Base-by-base conservation (phyloP, 2,888 invertebrate genomes). In the Eupithecia abbreviata region DNA sequence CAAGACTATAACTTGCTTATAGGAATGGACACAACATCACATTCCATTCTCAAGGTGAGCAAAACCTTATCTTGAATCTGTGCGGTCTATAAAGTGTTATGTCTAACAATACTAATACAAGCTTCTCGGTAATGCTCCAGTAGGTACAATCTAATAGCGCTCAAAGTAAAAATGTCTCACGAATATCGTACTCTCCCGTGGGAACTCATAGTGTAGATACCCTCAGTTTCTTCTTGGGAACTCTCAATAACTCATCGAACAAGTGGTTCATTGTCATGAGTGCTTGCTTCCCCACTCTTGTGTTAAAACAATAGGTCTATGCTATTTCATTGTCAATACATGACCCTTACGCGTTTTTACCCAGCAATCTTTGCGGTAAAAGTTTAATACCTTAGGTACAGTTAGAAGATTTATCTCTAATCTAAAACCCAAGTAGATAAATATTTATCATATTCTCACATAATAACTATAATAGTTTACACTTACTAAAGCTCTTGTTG, bases 1-100 rank as follows among this genome's bases (percentile, higher is more conserved):
- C 6, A 66, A 7, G 42, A 42, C 15, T 42, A 15, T 42, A 42
- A 66, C 15, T 15, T 15, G 15, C 66, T 15, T 42, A 15, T 42
- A 66, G 66, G 18, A 18, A 18, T 47, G 12, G 18, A 69, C 18
- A 47, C 68, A 13, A 15, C 55, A 62, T 88, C 85, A 89, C 93
- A 93, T 93, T 93, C 93, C 91, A 86, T 88, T 91, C 86, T 86
- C 93, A 94, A 94, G 93, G 93, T 92, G 89, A 93, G 82, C 89
- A 83, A 82, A 86, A 79, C 82, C 84, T 89, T 91, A 90, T 90
- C 89, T 88, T 79, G 84, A 87, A 88, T 70, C 70, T 89, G 88
- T 87, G 84, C 84, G 84, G 80, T 84, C 82, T 86, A 86, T 84
- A 87, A 88, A 88, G 89, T 86, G 85, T 90, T 89, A 90, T 90